Conservation (phyloP, 2,888 invertebrate species). For the Eristalis pertinax region DNA sequence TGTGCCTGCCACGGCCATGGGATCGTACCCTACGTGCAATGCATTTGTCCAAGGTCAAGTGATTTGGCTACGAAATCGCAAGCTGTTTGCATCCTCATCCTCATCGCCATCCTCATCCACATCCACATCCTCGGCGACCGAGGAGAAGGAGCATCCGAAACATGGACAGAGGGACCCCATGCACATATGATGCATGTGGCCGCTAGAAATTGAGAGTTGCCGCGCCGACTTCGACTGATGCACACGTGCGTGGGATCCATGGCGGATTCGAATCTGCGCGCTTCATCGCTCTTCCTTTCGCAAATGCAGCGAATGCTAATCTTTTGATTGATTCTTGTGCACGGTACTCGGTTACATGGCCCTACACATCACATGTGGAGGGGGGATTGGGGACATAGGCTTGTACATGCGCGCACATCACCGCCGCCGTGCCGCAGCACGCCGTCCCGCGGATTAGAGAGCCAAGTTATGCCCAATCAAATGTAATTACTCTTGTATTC, state of each 20-base stretch:
- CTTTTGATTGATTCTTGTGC: constrained; percentile 70
- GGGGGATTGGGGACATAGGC: neutral
- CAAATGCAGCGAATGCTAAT: constrained; percentile 61
- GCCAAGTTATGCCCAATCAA: constrained; percentile 68
- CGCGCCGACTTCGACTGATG: constrained; percentile 21
- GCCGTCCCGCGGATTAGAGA: constrained; percentile 27
- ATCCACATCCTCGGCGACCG: neutral
- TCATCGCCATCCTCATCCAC: no score
- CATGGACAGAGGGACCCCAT: constrained; percentile 46
- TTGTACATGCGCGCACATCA: constrained; percentile 5
- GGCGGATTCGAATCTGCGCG: constrained; percentile 54
- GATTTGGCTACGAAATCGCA: constrained; percentile 40
- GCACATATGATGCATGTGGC: constrained; percentile 62
- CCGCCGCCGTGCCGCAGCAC: neutral
- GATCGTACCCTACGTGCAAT: constrained; percentile 30
- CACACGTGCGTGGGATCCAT: constrained; percentile 70
- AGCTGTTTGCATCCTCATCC: constrained; percentile 1
- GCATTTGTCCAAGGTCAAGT: constrained; percentile 69
- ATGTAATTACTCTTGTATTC: constrained; percentile 69
- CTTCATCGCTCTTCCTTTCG: constrained; percentile 46
- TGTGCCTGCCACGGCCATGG: neutral
- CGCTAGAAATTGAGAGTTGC: constrained; percentile 69
- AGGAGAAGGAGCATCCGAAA: constrained; percentile 18
- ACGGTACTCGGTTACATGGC: constrained; percentile 50
- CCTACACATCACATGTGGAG: constrained; percentile 18